A percentile compares a stretch with the other conserved stretches of the same genome.
Evolutionary conservation across 2,888 invertebrate species (phyloP).

Genomic region (Acholoe squamosa): DNA sequence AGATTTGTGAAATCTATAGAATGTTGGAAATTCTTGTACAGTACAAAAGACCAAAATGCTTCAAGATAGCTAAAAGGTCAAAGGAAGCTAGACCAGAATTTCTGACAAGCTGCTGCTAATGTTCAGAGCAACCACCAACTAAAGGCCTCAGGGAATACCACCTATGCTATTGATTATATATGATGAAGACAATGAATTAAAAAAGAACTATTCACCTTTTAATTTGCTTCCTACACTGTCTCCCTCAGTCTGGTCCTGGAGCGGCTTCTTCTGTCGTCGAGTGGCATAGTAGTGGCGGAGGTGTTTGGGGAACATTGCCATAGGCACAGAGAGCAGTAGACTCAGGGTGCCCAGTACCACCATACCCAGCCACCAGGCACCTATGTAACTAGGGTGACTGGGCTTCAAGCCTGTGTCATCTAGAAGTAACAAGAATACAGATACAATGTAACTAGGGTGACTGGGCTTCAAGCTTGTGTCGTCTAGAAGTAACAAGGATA

Average conservation of each 20-base stretch:
- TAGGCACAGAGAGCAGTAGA: slow-evolving; percentile 43
- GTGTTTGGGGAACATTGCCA: slow-evolving; percentile 63
- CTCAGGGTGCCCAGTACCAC: slow-evolving; percentile 58
- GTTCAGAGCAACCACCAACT: no score
- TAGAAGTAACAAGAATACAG: neutral
- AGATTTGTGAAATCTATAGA: no score
- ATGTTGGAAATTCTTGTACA: no score
- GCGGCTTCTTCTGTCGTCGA: neutral
- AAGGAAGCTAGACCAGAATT: no score
- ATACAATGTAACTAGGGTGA: neutral
- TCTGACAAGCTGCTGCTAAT: no score
- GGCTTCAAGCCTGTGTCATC: slow-evolving; percentile 38
- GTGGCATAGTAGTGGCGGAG: slow-evolving; percentile 32
- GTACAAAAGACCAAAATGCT: no score
- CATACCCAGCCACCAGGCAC: slow-evolving; percentile 66
- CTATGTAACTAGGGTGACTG: slow-evolving; percentile 60
- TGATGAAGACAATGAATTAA: no score
- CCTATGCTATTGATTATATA: no score
- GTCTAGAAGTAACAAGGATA: neutral
- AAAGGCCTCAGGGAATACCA: no score
- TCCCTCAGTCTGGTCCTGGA: neutral
- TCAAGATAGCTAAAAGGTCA: no score
- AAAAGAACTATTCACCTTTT: no score
- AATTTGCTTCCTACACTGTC: no score
- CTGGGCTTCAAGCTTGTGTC: neutral